Conservation (phyloP, 2,113 vertebrate genomes). For the Opisthocomus hoazin region DNA sequence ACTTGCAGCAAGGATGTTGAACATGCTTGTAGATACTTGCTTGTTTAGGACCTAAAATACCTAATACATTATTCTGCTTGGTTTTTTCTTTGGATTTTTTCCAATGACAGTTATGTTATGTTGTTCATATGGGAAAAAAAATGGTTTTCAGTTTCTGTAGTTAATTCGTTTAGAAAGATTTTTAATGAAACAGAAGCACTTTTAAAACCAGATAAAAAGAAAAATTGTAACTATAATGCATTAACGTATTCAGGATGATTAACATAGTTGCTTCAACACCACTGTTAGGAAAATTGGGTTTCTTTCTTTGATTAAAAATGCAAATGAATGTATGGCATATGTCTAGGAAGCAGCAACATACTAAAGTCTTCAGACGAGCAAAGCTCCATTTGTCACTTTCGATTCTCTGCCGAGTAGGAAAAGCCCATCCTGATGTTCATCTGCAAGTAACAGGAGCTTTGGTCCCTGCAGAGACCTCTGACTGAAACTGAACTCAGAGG, state of each 20-base stretch:
- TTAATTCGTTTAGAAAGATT: neutral
- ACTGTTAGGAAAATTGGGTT: neutral
- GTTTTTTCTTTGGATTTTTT: neutral
- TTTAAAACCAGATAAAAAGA: neutral
- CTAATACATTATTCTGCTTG: neutral
- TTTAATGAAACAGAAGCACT: neutral
- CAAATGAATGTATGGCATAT: neutral
- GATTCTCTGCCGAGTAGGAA: neutral
- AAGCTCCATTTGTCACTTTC: neutral
- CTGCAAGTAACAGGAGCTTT: neutral
- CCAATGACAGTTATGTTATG: neutral
- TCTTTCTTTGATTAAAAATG: neutral
- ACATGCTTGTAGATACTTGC: neutral
- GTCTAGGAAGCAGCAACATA: neutral
- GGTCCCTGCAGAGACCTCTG: neutral
- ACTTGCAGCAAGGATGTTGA: neutral
- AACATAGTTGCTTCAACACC: neutral
- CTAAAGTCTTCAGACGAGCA: neutral
- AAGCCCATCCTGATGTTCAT: neutral
- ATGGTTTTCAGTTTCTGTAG: neutral
- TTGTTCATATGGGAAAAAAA: neutral
- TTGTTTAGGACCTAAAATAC: neutral
- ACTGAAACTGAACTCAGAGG: neutral
- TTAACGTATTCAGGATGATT: neutral
- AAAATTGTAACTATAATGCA: neutral